Evolutionary conservation across 2,113 vertebrate genomes (phyloP), one percentile per base, ranked within the genome.

Genomic region (Planiliza haematocheilus): DNA sequence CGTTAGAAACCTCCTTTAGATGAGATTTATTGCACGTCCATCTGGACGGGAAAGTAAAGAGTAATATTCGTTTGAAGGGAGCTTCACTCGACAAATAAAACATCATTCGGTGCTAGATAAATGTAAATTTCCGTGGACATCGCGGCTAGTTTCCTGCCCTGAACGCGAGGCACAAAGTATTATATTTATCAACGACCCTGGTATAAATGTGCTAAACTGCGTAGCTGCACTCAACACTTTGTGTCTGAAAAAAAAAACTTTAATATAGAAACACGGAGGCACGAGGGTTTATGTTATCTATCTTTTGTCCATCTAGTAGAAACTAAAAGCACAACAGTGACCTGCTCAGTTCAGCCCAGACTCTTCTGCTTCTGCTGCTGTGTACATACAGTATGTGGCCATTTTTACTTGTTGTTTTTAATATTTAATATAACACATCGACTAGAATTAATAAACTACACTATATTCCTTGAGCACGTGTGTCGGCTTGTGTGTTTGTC

Each of bases 381-480:
- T 90, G 84, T 90, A 88, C 60, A 86, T 48, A 81, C 24, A 5
- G 24, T 62, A 81, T 49, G 80, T 86, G 74, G 57, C 63, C 77
- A 77, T 92, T 93, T 92, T 77, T 89, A 90, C 84, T 91, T 50
- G 78, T 71, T 93, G 88, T 86, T 92, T 93, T 92, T 89, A 92
- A 85, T 82, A 91, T 91, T 79, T 79, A 90, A 63, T 81, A 89
- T 69, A 70, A 66, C 62, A 86, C 79, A 69, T 87, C 52, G 42
- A 78, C 84, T 89, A 89, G 79, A 88, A 71, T 68, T 53, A 89
- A 93, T 91, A 92, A 93, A 93, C 60, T 56, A 61, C 55, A 84
- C 9, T 89, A 87, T 92, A 91, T 90, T 92, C 69, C 84, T 30
- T 79, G 59, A 82, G 48, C 42, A 53, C 34, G 10, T 56, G n/a